Conservation (phyloP, 2,113 vertebrate genomes). For the Proteles cristata region DNA sequence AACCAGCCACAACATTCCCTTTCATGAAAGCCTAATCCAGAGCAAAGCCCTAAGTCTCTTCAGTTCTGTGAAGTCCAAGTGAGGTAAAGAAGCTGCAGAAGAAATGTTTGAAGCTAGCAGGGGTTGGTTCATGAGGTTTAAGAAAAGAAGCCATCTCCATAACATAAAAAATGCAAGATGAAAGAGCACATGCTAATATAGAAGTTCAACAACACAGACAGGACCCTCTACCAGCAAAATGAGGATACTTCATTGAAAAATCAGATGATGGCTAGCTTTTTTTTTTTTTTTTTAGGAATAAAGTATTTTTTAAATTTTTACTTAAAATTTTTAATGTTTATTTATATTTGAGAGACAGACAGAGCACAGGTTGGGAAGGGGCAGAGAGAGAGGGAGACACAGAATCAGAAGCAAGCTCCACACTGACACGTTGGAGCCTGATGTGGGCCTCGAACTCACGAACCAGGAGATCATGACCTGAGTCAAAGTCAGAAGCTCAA, state of each 20-base stretch:
- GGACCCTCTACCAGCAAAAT: neutral
- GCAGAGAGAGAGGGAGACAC: too few species aligned
- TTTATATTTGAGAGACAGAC: too few species aligned
- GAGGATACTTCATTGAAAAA: neutral
- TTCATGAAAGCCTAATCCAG: neutral
- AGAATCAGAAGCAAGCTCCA: too few species aligned
- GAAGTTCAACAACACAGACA: neutral
- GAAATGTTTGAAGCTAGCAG: neutral
- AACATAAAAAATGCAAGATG: neutral
- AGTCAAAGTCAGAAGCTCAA: too few species aligned
- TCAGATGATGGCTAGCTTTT: neutral
- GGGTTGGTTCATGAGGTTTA: neutral
- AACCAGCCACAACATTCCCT: neutral
- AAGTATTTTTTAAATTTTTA: neutral
- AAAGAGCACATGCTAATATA: neutral
- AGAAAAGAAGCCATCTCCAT: neutral
- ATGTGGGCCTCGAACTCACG: too few species aligned
- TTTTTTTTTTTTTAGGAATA: neutral
- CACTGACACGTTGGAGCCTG: too few species aligned
- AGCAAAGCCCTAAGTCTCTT: neutral
- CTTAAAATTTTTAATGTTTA: too few species aligned
- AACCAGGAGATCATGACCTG: too few species aligned
- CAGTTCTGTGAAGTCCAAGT: neutral
- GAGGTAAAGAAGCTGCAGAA: neutral
- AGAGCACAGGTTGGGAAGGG: too few species aligned